Evolutionary conservation across 2,888 invertebrate genomes (phyloP).

Genomic region (Odontothrips loti): DNA sequence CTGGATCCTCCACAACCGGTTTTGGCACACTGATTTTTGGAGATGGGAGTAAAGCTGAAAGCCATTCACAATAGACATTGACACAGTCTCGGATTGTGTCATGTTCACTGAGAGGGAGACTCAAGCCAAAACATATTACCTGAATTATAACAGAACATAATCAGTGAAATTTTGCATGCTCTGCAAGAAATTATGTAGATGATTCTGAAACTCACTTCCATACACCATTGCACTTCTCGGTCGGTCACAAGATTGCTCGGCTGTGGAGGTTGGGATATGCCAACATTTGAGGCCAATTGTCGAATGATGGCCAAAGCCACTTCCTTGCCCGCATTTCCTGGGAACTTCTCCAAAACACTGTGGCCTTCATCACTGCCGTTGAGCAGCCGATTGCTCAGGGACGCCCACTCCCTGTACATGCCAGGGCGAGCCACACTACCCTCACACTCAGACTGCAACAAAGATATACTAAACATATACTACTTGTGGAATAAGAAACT

Average conservation of each 20-base stretch:
- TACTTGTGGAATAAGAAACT: background rate
- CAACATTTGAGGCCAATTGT: slow-evolving; percentile 66
- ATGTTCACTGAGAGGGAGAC: slow-evolving; percentile 83
- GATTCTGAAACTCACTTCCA: slow-evolving; percentile 60
- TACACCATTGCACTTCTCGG: slow-evolving; percentile 60
- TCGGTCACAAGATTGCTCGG: slow-evolving; percentile 79
- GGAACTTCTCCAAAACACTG: slow-evolving; percentile 75
- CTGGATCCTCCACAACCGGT: slow-evolving; percentile 84
- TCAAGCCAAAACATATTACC: slow-evolving; percentile 90
- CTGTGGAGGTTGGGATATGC: slow-evolving; percentile 73
- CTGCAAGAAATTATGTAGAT: background rate
- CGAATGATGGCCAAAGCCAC: slow-evolving; percentile 77
- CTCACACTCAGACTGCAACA: slow-evolving; percentile 29
- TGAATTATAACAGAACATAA: slow-evolving; percentile 44
- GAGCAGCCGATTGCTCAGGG: slow-evolving; percentile 61
- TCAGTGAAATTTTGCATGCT: background rate
- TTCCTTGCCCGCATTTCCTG: slow-evolving; percentile 66
- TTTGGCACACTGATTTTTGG: slow-evolving; percentile 85
- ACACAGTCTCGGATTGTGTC: slow-evolving; percentile 95
- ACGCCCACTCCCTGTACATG: slow-evolving; percentile 84
- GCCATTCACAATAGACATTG: slow-evolving; percentile 95
- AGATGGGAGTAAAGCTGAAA: slow-evolving; percentile 76
- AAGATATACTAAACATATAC: background rate
- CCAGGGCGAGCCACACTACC: slow-evolving; percentile 54
- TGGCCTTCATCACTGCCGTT: slow-evolving; percentile 60